These are phyloP conservation scores for Ganaspis brasiliensis DNA, from an alignment of 2,888 invertebrate genomes.

Conservation along the genomic window DNA sequence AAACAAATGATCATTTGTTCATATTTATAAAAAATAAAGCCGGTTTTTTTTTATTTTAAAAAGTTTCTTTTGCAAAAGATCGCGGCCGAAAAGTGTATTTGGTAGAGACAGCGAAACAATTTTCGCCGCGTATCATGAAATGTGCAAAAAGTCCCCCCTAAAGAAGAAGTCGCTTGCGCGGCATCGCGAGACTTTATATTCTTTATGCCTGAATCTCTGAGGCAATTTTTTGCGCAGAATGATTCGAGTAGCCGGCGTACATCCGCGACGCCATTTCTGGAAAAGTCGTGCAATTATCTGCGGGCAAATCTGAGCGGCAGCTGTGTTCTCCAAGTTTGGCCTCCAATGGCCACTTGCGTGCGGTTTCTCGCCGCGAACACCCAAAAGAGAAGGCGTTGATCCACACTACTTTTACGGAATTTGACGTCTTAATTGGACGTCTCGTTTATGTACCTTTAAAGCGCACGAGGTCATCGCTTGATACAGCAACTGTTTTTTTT, in stretches of 20 bases:
- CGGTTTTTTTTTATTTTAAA: no score
- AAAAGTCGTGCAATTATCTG: conserved; percentile 78
- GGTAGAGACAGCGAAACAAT: conserved; percentile 42
- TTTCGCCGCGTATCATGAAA: conserved; percentile 27
- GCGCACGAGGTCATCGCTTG: conserved; percentile 7
- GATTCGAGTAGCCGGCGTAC: conserved; percentile 53
- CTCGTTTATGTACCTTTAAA: conserved; percentile 57
- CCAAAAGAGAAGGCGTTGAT: conserved; percentile 48
- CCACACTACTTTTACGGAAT: conserved; percentile 69
- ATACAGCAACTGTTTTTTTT: background rate
- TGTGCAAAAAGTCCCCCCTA: conserved; percentile 44
- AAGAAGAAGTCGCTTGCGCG: conserved; percentile 68
- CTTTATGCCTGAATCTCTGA: conserved; percentile 65
- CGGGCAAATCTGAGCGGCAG: conserved; percentile 78
- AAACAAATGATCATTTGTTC: no score
- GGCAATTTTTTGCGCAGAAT: conserved; percentile 63
- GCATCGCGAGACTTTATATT: conserved; percentile 68
- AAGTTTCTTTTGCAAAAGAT: conserved; percentile 16
- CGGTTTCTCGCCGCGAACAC: conserved; percentile 62
- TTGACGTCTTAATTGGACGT: conserved; percentile 78
- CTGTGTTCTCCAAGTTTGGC: conserved; percentile 77
- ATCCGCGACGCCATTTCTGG: conserved; percentile 73
- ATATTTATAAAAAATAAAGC: no score
- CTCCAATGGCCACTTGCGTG: conserved; percentile 55
- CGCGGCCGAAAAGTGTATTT: background rate